Evolutionary conservation across 2,888 invertebrate species (phyloP).

Genomic region (Ochlodes sylvanus): DNA sequence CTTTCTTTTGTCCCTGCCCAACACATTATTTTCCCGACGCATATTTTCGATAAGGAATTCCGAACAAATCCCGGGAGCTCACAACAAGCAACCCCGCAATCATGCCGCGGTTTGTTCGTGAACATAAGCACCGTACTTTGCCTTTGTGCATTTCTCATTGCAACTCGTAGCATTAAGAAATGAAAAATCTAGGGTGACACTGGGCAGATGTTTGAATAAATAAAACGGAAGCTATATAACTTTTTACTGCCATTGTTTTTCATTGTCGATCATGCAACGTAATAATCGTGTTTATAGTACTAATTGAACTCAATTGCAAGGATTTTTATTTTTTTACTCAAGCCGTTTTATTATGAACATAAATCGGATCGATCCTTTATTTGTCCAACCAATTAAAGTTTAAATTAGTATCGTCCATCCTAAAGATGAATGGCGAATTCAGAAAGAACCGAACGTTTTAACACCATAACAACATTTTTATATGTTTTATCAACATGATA

Average conservation of each 20-base stretch:
- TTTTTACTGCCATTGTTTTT: neutral
- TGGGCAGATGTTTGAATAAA: slow-evolving; percentile 11
- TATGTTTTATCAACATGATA: neutral
- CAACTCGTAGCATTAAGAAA: slow-evolving; percentile 26
- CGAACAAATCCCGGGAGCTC: neutral
- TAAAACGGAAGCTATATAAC: slow-evolving; percentile 9
- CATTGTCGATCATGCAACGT: neutral
- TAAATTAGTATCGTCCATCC: neutral
- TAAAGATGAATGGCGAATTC: neutral
- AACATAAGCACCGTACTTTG: slow-evolving; percentile 8
- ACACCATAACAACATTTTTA: neutral
- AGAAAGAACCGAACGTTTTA: neutral
- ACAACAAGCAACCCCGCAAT: slow-evolving; percentile 24
- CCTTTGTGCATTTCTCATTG: slow-evolving; percentile 28
- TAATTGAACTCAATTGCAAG: neutral
- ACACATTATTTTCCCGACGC: neutral
- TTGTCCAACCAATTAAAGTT: neutral
- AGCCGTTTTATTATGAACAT: neutral
- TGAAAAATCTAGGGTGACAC: slow-evolving; percentile 28
- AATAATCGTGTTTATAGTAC: neutral
- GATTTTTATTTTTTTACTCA: neutral
- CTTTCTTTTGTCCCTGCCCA: neutral
- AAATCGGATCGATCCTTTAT: neutral
- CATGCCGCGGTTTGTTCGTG: slow-evolving; percentile 22
- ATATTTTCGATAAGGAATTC: slow-evolving; percentile 24